Evolutionary conservation across 2,113 vertebrate genomes (phyloP).

Genomic region (Elephas maximus): DNA sequence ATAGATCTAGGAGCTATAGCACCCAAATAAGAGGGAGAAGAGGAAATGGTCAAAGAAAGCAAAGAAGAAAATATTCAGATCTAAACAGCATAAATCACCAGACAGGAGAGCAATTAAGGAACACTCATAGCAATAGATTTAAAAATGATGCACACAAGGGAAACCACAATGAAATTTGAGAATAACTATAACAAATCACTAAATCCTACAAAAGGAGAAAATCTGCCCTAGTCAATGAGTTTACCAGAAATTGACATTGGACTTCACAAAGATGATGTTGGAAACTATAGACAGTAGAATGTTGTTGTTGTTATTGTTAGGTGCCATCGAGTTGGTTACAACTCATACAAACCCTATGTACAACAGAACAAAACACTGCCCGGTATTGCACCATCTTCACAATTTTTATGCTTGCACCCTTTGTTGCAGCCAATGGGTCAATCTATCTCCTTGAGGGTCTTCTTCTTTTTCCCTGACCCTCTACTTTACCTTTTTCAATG

Average conservation of each 20-base stretch:
- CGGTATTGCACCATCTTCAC: too few relatives aligned
- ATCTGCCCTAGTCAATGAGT: not conserved
- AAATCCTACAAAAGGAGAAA: not conserved
- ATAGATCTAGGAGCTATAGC: not conserved
- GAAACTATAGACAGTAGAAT: not conserved
- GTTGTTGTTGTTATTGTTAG: too few relatives aligned
- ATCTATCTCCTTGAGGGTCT: too few relatives aligned
- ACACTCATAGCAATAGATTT: not conserved
- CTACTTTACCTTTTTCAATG: too few relatives aligned
- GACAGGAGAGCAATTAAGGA: not conserved
- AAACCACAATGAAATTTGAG: not conserved
- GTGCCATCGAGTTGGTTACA: too few relatives aligned
- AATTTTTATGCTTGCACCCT: too few relatives aligned
- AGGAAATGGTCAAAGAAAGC: not conserved
- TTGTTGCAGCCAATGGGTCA: too few relatives aligned
- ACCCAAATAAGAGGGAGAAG: not conserved
- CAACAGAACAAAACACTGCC: too few relatives aligned
- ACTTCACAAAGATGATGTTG: not conserved
- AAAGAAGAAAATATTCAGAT: not conserved
- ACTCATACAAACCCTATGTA: too few relatives aligned
- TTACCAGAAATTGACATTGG: not conserved
- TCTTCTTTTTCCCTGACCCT: too few relatives aligned
- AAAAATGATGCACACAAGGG: not conserved
- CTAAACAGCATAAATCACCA: not conserved
- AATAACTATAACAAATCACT: not conserved